Evolutionary conservation across 2,888 invertebrate genomes (phyloP).

Genomic region (Limnephilus rhombicus): DNA sequence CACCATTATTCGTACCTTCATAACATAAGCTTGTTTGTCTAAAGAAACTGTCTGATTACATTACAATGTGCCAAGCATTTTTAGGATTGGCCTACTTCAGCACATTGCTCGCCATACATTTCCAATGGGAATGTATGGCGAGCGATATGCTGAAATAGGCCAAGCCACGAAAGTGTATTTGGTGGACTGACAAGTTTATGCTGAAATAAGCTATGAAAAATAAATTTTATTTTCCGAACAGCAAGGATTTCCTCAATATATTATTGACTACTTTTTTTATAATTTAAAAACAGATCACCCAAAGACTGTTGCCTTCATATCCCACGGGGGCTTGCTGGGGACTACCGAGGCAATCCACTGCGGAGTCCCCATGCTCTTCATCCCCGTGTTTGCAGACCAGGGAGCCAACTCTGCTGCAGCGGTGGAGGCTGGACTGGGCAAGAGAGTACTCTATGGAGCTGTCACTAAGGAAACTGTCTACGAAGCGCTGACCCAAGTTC

Average conservation of each 20-base stretch:
- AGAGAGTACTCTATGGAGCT: slow-evolving; percentile 72
- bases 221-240: not conserved
- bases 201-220: not conserved
- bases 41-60: no score
- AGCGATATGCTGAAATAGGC: no score
- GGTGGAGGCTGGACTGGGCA: slow-evolving; percentile 70
- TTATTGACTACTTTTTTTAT: not conserved
- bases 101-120: no score
- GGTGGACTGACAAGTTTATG: no score
- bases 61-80: no score
- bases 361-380: slow-evolving; percentile 64
- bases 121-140: no score
- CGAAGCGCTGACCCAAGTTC: slow-evolving; percentile 76
- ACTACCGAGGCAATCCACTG: slow-evolving; percentile 61
- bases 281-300: slow-evolving; percentile 62
- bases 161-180: no score
- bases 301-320: slow-evolving; percentile 64
- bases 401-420: slow-evolving; percentile 68
- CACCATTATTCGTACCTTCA: no score
- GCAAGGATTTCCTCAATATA: not conserved
- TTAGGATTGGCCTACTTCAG: no score
- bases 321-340: slow-evolving; percentile 65
- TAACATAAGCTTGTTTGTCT: no score
- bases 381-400: slow-evolving; percentile 67
- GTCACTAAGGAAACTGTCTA: slow-evolving; percentile 75